Base-by-base conservation (phyloP, 92 coral and sea anemone genomes). In the Epizoanthus illoricatus region DNA sequence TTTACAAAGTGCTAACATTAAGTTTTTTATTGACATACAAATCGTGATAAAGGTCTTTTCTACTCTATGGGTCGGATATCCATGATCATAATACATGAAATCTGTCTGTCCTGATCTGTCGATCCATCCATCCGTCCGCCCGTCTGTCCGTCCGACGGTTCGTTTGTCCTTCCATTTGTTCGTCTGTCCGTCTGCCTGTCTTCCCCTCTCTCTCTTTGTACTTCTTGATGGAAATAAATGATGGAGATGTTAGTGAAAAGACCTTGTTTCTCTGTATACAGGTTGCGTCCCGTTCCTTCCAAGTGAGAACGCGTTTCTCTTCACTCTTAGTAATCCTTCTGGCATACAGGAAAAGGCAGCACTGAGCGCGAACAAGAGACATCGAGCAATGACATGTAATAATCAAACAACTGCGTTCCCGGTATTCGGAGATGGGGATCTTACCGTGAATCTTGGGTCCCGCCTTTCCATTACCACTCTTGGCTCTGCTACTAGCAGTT, bases 221-320 rank as follows among this genome's bases (percentile, higher is more conserved):
- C 15, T 33, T 71, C 45, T 56, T 45, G 0, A 23, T n/a, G 10
- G 20, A 16, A 3, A 4, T n/a, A 0, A 9, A 16, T 5, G 33
- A 57, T 4, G 1, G 36, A 55, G 17, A 23, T 24, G 33, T 43
- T 4, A 49, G 56, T 52, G 12, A 52, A 52, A 52, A 0, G 10
- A 13, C 56, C 13, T 0, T 52, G 56, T 52, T 7, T 52, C 10
- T 52, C 13, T 52, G 36, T 28, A 5, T 16, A 39, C 55, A 76
- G 81, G 81, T 4, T 76, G 81, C 16, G 81, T 62, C 1, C 55
- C 57, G 4, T 76, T 61, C 64, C 57, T 60, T 41, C 81, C 81
- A 19, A 76, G 71, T 12, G 81, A 76, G 36, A 76, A 60, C 0
- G 81, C 57, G 21, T 76, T 76, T 40, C 40, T 76, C 57, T 76